Evolutionary conservation across 64 coral and sea anemone genomes (phyloP).

Genomic region (Actinia tenebrosa): DNA sequence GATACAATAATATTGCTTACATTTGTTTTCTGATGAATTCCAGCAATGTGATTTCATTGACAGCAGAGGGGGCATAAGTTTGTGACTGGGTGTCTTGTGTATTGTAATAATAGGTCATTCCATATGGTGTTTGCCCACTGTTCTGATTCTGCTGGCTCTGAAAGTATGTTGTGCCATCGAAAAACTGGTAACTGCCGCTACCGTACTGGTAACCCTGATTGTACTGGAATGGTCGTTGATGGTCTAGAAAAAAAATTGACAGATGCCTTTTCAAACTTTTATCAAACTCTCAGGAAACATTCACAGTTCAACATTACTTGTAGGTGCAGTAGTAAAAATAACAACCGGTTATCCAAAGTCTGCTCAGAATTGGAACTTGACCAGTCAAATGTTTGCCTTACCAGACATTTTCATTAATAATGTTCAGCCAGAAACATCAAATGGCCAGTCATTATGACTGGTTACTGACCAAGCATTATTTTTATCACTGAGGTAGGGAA

Average conservation of each 20-base stretch:
- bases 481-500: no score
- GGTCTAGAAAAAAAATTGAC: slow-evolving; percentile 15
- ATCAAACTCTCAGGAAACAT: not conserved
- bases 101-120: slow-evolving; percentile 75
- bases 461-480: no score
- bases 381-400: no score
- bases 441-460: no score
- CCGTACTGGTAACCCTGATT: slow-evolving; percentile 59
- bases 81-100: slow-evolving; percentile 22
- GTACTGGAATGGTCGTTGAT: slow-evolving; percentile 71
- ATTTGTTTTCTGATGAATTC: slow-evolving; percentile 87
- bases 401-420: no score
- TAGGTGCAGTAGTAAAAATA: no score
- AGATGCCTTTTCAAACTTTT: not conserved
- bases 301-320: not conserved
- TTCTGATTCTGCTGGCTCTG: slow-evolving; percentile 41
- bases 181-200: slow-evolving; percentile 72
- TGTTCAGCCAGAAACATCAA: no score
- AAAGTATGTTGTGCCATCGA: slow-evolving; percentile 78
- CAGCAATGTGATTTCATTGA: slow-evolving; percentile 48
- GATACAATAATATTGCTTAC: slow-evolving; percentile 40
- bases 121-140: slow-evolving; percentile 34
- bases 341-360: no score
- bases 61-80: slow-evolving; percentile 38
- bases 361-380: no score